These are phyloP conservation scores for Oxyura jamaicensis DNA, from an alignment of 2,113 vertebrate genomes.

Conservation along the genomic window DNA sequence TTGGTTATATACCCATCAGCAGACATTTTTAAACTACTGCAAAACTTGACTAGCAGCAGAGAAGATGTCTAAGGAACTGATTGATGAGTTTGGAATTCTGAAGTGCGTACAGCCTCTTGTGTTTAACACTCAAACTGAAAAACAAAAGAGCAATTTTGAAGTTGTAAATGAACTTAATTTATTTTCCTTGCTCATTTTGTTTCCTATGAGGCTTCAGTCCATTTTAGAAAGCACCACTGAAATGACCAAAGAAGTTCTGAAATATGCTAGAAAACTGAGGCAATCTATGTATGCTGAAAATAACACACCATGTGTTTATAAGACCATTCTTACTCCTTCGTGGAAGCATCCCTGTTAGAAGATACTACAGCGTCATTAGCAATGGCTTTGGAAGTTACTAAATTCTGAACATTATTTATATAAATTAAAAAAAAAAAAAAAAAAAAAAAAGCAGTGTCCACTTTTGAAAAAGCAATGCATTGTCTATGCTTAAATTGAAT, in stretches of 20 bases:
- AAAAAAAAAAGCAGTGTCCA: neutral
- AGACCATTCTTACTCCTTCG: neutral
- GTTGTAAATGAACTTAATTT: neutral
- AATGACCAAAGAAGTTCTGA: neutral
- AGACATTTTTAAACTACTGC: neutral
- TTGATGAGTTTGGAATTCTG: accelerated
- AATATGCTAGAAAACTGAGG: neutral
- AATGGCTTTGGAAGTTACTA: neutral
- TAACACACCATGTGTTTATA: neutral
- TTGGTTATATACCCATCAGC: neutral
- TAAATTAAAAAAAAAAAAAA: neutral
- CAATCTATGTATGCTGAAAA: neutral
- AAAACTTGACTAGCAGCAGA: neutral
- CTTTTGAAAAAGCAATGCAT: neutral
- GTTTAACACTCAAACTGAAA: neutral
- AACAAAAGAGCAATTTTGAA: neutral
- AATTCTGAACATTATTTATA: neutral
- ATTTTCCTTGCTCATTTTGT: neutral
- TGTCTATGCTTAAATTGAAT: neutral
- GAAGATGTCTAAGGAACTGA: neutral
- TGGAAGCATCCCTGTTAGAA: neutral
- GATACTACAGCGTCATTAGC: neutral
- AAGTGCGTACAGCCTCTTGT: neutral
- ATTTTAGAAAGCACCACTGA: neutral
- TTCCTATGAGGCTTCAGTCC: neutral